Evolutionary conservation across 1,140 invertebrate species (phyloP), one percentile per base, ranked within the genome.

Genomic region (Aphelinus atriplicis): DNA sequence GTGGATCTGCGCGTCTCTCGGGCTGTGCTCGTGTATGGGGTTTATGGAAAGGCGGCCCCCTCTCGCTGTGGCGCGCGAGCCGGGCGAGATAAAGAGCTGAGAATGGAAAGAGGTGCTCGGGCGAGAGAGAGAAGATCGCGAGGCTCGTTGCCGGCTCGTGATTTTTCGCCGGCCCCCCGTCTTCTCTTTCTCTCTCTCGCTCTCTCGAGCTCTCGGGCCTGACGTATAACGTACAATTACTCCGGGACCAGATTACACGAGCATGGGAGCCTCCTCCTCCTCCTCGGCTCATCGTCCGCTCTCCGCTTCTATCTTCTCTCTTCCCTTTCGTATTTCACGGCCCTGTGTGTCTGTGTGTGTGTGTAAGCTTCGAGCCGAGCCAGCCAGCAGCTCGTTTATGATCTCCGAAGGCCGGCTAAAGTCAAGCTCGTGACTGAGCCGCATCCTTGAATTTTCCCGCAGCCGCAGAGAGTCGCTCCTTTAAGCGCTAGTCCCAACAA

Each of bases 151-250:
- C 26, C 26, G 26, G 26, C 26, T 81, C 81, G 77, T 81, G 84
- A 86, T 85, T 86, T 86, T 86, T 85, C 84, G 81, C 83, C 82
- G 80, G 79, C 78, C 66, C 72, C 26, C 26, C 26, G 7, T 7
- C 45, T 6, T 50, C 75, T 26, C 26, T 26, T 26, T 26, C 26
- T 26, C 26, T 26, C 26, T 26, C 26, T 26, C 26, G 26, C 26
- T 26, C 26, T 26, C 26, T 26, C 26, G 26, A 26, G 64, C 64
- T 62, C 66, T 76, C 70, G 71, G 64, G 73, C 78, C 78, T 82
- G 79, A 81, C 83, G 83, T 84, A 84, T 84, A 86, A 86, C 85
- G 78, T 85, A 85, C 85, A 86, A 86, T 86, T 86, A 86, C 84
- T 82, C 80, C 78, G 80, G 80, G 82, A 84, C 84, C 81, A 85